These are phyloP conservation scores for Muscicapa comitata DNA, from an alignment of 2,797 vertebrate species.

Conservation along the genomic window DNA sequence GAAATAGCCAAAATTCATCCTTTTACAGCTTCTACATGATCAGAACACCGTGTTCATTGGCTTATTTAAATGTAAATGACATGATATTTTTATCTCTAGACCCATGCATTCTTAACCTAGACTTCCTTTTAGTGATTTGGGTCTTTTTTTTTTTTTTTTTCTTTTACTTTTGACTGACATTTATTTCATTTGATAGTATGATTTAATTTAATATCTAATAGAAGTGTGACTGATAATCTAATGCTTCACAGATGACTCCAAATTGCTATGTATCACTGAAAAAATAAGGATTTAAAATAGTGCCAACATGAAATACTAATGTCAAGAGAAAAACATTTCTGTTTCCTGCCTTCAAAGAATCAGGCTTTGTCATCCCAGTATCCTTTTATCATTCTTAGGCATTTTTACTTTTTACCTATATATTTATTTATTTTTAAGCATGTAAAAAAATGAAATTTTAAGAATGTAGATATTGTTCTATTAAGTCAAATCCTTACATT, in stretches of 20 bases:
- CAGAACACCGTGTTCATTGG: not conserved
- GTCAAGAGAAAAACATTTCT: not conserved
- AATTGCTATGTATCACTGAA: not conserved
- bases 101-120: not conserved
- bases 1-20: not conserved
- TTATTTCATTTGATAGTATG: not conserved
- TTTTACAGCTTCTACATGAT: not conserved
- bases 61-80: not conserved
- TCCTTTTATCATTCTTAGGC: not conserved
- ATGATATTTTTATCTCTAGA: not conserved
- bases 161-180: not conserved
- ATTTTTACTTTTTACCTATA: not conserved
- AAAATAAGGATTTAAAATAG: not conserved
- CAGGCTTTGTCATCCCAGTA: not conserved
- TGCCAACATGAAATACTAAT: not conserved
- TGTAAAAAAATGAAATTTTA: not conserved
- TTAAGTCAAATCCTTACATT: conserved; percentile 17
- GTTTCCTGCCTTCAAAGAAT: not conserved
- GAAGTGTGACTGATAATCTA: not conserved
- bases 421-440: not conserved
- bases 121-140: not conserved
- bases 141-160: not conserved
- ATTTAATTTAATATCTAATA: conserved; percentile 8
- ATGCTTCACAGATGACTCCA: not conserved
- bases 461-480: not conserved